phyloP scores from a whole-genome alignment of 2,888 invertebrate species.

The Pyrrhopygopsis socrates region DNA sequence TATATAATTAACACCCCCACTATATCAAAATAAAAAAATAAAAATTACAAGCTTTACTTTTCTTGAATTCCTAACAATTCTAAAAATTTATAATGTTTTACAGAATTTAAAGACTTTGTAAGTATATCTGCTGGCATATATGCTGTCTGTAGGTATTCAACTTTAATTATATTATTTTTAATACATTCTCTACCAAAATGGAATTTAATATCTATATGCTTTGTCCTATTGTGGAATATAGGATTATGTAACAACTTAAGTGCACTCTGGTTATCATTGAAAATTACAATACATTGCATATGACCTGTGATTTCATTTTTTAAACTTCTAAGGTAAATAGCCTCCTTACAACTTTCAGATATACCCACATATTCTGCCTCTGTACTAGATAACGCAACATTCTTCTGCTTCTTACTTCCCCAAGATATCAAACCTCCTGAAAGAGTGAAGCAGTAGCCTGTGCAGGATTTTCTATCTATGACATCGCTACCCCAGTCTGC shows the following conservation, averaged over 20 bases:
- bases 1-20: no score
- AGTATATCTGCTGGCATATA: not conserved
- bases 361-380: constrained; percentile 79
- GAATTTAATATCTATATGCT: not conserved
- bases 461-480: not conserved
- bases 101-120: not conserved
- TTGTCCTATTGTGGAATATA: not conserved
- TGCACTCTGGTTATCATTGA: constrained; percentile 20
- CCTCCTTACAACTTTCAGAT: constrained; percentile 66
- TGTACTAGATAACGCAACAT: constrained; percentile 70
- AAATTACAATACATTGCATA: not conserved
- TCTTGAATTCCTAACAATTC: no score
- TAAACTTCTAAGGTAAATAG: constrained; percentile 29
- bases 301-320: not conserved
- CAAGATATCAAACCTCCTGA: constrained; percentile 50
- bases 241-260: not conserved
- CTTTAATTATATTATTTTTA: not conserved
- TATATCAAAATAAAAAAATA: no score
- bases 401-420: constrained; percentile 73
- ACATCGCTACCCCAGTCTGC: not conserved
- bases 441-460: constrained; percentile 53
- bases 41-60: no score
- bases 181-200: not conserved
- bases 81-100: not conserved
- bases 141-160: not conserved